Evolutionary conservation across 1,140 invertebrate species (phyloP).

Genomic region (Homalodisca vitripennis): DNA sequence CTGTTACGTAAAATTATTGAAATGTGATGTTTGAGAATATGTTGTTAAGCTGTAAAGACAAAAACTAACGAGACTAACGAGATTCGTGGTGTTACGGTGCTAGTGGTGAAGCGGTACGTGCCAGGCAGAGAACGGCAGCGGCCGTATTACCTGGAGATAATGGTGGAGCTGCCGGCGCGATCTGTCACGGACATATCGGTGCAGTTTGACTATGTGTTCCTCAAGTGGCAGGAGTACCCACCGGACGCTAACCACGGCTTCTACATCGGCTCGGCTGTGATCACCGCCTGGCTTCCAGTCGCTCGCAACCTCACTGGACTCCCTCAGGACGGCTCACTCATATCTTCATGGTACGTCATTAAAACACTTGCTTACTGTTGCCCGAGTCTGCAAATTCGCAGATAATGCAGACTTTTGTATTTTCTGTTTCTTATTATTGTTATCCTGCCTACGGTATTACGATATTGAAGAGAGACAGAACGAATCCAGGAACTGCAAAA

Average conservation of each 20-base stretch:
- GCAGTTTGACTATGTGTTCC: constrained; percentile 90
- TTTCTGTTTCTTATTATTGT: too few relatives aligned
- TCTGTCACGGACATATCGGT: constrained; percentile 81
- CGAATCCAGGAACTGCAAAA: too few relatives aligned
- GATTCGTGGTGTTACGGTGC: too few relatives aligned
- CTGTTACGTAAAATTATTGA: too few relatives aligned
- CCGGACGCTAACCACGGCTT: constrained; percentile 99
- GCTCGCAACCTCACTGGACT: constrained; percentile 77
- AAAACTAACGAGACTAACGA: too few relatives aligned
- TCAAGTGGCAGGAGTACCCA: constrained; percentile 99
- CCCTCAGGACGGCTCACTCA: constrained; percentile 62
- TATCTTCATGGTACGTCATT: constrained; percentile 31
- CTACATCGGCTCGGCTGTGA: constrained; percentile 83
- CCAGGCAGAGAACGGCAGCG: constrained; percentile 81
- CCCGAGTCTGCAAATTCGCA: too few relatives aligned
- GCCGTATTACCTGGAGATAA: constrained; percentile 88
- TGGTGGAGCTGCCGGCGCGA: constrained; percentile 73
- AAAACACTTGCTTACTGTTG: too few relatives aligned
- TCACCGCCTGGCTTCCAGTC: constrained; percentile 74
- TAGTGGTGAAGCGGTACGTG: constrained; percentile 62
- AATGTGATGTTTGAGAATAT: too few relatives aligned
- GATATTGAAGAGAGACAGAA: too few relatives aligned
- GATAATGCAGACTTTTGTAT: too few relatives aligned
- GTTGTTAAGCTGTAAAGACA: too few relatives aligned
- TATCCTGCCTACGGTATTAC: too few relatives aligned